Percentiles rank a stretch among this genome's conserved stretches.
Conservation (phyloP, 64 coral and sea anemone genomes). For the Porites australiensis region DNA sequence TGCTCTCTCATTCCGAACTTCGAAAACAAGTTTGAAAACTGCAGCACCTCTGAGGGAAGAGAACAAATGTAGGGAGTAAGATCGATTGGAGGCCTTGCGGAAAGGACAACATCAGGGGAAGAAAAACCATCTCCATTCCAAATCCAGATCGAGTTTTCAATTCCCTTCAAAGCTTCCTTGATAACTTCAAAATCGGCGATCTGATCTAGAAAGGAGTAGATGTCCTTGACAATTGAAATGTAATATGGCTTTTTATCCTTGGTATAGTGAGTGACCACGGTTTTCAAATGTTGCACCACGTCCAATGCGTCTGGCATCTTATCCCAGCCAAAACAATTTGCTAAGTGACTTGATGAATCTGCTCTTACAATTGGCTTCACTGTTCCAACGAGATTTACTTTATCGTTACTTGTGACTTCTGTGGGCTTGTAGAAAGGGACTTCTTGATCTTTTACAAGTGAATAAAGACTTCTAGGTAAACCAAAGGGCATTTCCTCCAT, state of each 20-base stretch:
- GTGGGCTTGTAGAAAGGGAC: background rate
- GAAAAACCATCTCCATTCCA: slow-evolving; percentile 96
- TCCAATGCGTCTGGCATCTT: slow-evolving; percentile 25
- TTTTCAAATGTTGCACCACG: slow-evolving; percentile 62
- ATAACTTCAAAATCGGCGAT: background rate
- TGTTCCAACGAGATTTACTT: slow-evolving; percentile 67
- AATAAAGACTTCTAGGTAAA: slow-evolving; percentile 61
- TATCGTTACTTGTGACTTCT: slow-evolving; percentile 37
- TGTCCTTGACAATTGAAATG: slow-evolving; percentile 48
- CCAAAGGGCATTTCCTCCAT: slow-evolving; percentile 30
- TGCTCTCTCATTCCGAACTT: slow-evolving; percentile 56
- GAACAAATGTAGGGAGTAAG: slow-evolving; percentile 70
- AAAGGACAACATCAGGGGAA: slow-evolving; percentile 42
- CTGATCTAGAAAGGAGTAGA: slow-evolving; percentile 20
- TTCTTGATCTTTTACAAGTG: background rate
- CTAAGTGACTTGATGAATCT: background rate
- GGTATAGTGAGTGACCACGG: slow-evolving; percentile 52
- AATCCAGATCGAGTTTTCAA: slow-evolving; percentile 57
- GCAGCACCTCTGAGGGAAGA: slow-evolving; percentile 60
- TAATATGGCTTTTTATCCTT: slow-evolving; percentile 65
- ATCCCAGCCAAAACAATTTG: slow-evolving; percentile 71
- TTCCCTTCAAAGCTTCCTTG: background rate
- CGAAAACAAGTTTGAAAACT: slow-evolving; percentile 50
- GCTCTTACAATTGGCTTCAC: slow-evolving; percentile 41
- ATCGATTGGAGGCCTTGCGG: slow-evolving; percentile 52